Evolutionary conservation across 1,140 invertebrate genomes (phyloP).

Genomic region (Achroia grisella): DNA sequence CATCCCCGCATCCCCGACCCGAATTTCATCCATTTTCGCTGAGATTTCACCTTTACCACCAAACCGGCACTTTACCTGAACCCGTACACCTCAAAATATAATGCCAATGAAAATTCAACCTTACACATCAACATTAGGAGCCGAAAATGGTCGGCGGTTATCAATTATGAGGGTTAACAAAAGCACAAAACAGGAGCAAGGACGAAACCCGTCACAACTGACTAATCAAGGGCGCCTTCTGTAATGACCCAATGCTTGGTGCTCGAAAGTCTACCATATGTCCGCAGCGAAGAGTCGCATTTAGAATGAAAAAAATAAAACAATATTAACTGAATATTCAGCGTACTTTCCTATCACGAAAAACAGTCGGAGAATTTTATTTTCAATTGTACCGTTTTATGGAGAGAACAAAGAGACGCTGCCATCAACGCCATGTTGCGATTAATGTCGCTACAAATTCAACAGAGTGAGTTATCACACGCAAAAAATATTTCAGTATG

Average conservation of each 20-base stretch:
- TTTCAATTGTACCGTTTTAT: not conserved
- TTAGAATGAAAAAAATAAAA: not conserved
- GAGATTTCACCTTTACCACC: constrained; percentile 14
- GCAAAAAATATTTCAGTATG: too few relatives aligned
- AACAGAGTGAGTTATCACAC: too few relatives aligned
- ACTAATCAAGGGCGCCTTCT: constrained; percentile 7
- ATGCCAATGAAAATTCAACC: constrained; percentile 6
- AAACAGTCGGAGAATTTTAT: not conserved
- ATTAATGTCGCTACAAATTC: too few relatives aligned
- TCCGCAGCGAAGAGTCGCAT: not conserved
- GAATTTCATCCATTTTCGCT: constrained; percentile 16
- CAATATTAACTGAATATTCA: not conserved
- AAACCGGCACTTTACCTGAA: constrained; percentile 1
- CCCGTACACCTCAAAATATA: not conserved
- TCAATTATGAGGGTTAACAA: constrained; percentile 4
- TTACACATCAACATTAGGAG: not conserved
- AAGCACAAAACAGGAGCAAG: constrained; percentile 7
- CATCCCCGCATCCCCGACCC: not conserved
- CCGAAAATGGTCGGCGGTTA: not conserved
- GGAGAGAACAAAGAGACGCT: not conserved
- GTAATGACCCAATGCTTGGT: not conserved
- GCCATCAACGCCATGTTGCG: not conserved
- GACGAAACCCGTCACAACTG: constrained; percentile 10
- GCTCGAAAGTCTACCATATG: not conserved
- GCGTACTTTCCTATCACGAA: not conserved